phyloP scores from a whole-genome alignment of 1,140 invertebrate genomes.

The Doryteuthis pealeii region DNA sequence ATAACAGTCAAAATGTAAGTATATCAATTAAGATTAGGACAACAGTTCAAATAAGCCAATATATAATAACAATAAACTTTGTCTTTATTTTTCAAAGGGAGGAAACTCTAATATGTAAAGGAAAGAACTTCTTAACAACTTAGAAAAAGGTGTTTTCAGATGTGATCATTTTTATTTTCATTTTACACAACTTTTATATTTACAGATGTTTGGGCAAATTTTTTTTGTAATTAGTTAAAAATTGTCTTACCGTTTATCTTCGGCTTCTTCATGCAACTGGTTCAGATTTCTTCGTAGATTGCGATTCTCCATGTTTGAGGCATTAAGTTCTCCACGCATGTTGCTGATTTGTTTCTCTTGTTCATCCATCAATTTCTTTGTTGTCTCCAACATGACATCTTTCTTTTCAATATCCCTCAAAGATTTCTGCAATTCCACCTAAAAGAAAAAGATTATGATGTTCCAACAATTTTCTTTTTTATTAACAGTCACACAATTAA shows the following conservation, averaged over 20 bases:
- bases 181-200: too few relatives aligned
- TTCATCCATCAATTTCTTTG: conserved; percentile 41
- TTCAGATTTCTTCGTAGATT: conserved; percentile 50
- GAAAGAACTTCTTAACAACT: too few relatives aligned
- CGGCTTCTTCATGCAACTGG: conserved; percentile 39
- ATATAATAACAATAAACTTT: too few relatives aligned
- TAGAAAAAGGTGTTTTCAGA: too few relatives aligned
- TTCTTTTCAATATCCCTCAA: conserved; percentile 48
- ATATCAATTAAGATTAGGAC: too few relatives aligned
- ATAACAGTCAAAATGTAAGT: too few relatives aligned
- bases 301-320: conserved; percentile 47
- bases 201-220: too few relatives aligned
- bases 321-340: conserved; percentile 44
- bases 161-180: too few relatives aligned
- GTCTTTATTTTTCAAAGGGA: too few relatives aligned
- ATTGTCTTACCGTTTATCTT: conserved; percentile 40
- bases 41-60: too few relatives aligned
- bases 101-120: too few relatives aligned
- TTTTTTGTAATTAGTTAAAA: too few relatives aligned
- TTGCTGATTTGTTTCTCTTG: conserved; percentile 49
- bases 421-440: conserved; percentile 53
- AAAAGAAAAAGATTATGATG: background rate
- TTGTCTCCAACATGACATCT: conserved; percentile 48
- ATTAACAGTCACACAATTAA: background rate
- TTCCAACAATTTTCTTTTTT: background rate